These are phyloP conservation scores for Motacilla tschutschensis DNA, from an alignment of 2,113 vertebrate species.

Conservation along the genomic window DNA sequence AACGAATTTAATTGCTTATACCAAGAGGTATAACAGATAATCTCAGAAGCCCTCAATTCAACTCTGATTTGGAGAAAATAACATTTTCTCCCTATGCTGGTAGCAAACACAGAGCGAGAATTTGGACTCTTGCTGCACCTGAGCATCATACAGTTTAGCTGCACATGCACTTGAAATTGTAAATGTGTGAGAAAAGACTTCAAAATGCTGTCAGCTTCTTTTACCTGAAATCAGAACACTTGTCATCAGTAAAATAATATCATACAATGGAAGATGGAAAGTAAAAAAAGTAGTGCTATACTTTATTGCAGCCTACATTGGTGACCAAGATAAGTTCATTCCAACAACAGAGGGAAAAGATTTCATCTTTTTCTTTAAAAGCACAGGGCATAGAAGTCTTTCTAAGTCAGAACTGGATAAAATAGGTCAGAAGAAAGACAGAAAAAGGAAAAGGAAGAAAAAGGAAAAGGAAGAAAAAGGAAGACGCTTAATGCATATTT, in stretches of 20 bases:
- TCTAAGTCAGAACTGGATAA: neutral
- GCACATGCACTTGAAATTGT: neutral
- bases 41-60: neutral
- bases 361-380: neutral
- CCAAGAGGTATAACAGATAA: neutral
- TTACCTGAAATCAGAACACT: neutral
- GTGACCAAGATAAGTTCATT: neutral
- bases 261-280: neutral
- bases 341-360: neutral
- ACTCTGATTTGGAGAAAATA: neutral
- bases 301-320: neutral
- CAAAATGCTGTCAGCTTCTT: neutral
- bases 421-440: conserved; percentile 12
- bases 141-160: neutral
- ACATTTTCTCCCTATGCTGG: neutral
- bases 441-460: neutral
- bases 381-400: neutral
- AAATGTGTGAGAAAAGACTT: neutral
- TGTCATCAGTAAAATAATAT: neutral
- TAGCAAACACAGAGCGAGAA: neutral
- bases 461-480: neutral
- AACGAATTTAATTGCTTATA: neutral
- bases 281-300: neutral
- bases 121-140: neutral
- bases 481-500: neutral